Evolutionary conservation across 2,888 invertebrate species (phyloP).

Genomic region (Lycocerus yunnanus): DNA sequence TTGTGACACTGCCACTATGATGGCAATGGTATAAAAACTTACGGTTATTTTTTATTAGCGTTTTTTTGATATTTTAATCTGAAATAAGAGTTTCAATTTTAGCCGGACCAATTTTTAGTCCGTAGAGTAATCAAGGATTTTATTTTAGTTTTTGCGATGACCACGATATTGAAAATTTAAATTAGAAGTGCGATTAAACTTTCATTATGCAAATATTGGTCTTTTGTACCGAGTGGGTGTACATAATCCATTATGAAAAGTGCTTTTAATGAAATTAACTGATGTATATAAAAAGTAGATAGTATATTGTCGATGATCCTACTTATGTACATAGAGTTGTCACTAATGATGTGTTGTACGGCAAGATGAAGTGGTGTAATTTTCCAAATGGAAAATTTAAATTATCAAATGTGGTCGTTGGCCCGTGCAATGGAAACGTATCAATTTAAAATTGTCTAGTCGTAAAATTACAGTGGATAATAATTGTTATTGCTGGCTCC

Average conservation of each 20-base stretch:
- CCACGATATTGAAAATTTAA: background rate
- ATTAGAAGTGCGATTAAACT: background rate
- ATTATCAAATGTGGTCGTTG: constrained; percentile 19
- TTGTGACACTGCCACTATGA: background rate
- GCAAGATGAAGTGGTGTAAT: constrained; percentile 13
- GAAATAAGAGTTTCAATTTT: background rate
- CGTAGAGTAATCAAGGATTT: background rate
- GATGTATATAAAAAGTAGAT: background rate
- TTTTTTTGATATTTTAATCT: background rate
- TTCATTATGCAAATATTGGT: background rate
- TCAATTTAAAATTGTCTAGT: constrained; percentile 12
- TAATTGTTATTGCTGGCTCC: background rate
- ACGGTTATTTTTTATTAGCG: background rate
- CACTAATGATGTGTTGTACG: constrained; percentile 7
- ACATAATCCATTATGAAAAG: background rate
- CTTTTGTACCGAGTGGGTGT: background rate
- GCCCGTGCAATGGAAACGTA: constrained; percentile 17
- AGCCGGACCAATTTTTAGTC: background rate
- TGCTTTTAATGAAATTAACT: background rate
- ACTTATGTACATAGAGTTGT: background rate
- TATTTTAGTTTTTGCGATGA: background rate
- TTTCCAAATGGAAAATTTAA: constrained; percentile 21
- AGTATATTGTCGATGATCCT: background rate
- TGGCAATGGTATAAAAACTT: background rate
- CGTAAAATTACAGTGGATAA: background rate